A percentile compares a stretch with the other conserved stretches of the same genome.
phyloP scores from a whole-genome alignment of 2,888 invertebrate species.

The Caenorhabditis auriculariae region DNA sequence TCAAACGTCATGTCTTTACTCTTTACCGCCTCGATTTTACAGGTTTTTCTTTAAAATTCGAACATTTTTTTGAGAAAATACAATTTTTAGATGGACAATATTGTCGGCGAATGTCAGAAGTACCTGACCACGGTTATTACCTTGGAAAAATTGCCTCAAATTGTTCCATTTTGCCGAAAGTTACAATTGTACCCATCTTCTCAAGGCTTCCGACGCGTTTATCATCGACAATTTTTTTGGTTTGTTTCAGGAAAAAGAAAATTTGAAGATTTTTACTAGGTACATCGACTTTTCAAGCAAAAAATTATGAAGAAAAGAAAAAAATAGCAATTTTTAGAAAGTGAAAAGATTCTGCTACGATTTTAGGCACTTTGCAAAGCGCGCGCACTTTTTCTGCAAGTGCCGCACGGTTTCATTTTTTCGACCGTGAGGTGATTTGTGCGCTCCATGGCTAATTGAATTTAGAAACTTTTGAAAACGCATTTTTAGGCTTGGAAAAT shows the following conservation, averaged over 20 bases:
- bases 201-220: constrained; percentile 45
- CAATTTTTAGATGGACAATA: constrained; percentile 64
- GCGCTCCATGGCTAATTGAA: no score
- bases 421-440: no score
- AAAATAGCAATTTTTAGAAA: no score
- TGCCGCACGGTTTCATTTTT: no score
- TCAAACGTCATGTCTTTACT: constrained; percentile 67
- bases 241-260: not conserved
- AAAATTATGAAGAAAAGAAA: no score
- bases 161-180: constrained; percentile 66
- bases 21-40: constrained; percentile 67
- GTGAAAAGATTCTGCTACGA: no score
- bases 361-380: no score
- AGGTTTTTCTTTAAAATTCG: constrained; percentile 40
- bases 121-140: constrained; percentile 66
- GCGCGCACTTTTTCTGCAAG: no score
- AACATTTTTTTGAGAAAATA: not conserved
- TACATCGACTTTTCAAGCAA: no score
- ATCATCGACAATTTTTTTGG: constrained; percentile 42
- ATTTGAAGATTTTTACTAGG: not conserved
- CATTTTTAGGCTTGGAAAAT: not conserved
- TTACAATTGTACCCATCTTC: constrained; percentile 59
- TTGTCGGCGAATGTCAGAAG: constrained; percentile 66
- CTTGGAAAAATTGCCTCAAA: constrained; percentile 65
- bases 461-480: not conserved